Evolutionary conservation across 1,140 invertebrate species (phyloP), one percentile per base, ranked within the genome.

Genomic region (Mamestra configurata): DNA sequence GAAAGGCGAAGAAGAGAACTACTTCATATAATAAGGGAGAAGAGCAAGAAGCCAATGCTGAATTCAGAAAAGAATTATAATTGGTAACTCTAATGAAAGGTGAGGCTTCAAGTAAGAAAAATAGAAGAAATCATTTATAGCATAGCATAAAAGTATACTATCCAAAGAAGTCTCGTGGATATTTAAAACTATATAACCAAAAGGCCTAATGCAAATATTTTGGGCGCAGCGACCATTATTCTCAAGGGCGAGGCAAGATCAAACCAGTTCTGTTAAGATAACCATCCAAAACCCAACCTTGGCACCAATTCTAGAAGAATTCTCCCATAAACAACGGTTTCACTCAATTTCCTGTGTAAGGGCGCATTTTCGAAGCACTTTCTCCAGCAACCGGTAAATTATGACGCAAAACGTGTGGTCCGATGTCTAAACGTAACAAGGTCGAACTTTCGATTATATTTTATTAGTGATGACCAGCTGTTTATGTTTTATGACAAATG

Each of bases 371-470:
- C 7, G 31, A n/a, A 27, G 18, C 31, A 61, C 57, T 61, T 61
- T 61, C 57, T 61, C 57, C 27, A 5, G 10, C 18, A 61, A 27
- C 27, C 13, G 57, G 27, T 35, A 61, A 37, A 40, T 40, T 18
- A 18, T 61, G 27, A 61, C 57, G 27, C 15, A 37, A 61, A 61
- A 20, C 18, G 18, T 53, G 20, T 53, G 51, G n/a, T 49, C 13
- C 31, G 27, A 15, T n/a, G 31, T 35, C n/a, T 13, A 61, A 35
- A 35, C n/a, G 7, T 61, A 61, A 35, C 57, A 61, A 61, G 57
- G 57, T 15, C 57, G 31, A 8, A 61, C 57, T 61, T 61, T 61
- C 57, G 27, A 61, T 61, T 35, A 61, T 37, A 35, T 61, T 61
- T 61, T 37, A 61, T 61, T 61, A 10, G n/a, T 35, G 31, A 61